A percentile compares a stretch with the other conserved stretches of the same genome.
phyloP scores from a whole-genome alignment of 2,113 vertebrate genomes.

The Phyllopteryx taeniolatus region DNA sequence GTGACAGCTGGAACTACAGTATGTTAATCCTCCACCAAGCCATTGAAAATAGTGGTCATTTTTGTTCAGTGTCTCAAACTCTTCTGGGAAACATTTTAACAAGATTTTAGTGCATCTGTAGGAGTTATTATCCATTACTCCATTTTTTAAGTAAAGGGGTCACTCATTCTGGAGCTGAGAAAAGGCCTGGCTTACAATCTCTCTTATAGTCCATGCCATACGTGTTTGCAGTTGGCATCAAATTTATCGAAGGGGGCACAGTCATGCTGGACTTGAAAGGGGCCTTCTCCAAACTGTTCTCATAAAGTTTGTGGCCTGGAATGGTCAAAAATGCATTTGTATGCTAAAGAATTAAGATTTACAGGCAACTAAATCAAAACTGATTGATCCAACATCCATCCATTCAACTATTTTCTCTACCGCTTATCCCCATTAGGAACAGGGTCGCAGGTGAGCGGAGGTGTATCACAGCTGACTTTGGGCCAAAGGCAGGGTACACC shows the following conservation, averaged over 20 bases:
- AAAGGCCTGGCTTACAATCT: neutral
- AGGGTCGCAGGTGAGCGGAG: no score
- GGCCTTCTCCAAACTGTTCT: neutral
- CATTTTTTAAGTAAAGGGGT: neutral
- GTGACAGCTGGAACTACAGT: slow-evolving; percentile 22
- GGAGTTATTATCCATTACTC: slow-evolving; percentile 1
- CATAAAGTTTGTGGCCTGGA: neutral
- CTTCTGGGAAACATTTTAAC: neutral
- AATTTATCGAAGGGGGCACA: neutral
- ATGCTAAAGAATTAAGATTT: no score
- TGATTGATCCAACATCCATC: neutral
- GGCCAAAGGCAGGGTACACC: no score
- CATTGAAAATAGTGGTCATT: neutral
- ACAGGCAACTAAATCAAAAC: neutral
- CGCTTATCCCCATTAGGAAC: no score
- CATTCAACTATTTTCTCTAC: no score
- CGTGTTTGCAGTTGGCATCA: neutral
- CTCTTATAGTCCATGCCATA: neutral
- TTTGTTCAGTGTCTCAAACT: neutral
- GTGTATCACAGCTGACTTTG: no score
- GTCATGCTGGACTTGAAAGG: neutral
- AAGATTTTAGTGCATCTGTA: neutral
- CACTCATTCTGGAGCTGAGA: neutral
- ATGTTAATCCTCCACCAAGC: slow-evolving; percentile 19
- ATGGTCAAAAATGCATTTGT: neutral